Conservation (phyloP, 1,140 invertebrate species). For the Agrilus planipennis region DNA sequence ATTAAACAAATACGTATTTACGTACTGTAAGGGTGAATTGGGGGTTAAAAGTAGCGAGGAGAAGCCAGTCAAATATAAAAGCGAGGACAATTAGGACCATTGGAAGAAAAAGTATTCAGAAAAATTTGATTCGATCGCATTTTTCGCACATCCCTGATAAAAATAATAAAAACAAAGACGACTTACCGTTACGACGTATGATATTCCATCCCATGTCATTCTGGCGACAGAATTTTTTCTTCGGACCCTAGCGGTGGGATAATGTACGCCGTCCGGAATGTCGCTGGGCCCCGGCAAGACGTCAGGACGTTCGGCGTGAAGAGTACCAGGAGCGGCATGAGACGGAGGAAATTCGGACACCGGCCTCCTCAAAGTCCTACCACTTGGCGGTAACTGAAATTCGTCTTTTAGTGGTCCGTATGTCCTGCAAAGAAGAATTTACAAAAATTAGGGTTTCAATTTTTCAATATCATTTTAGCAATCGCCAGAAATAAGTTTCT, state of each 20-base stretch:
- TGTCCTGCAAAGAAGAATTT: slow-evolving; percentile 18
- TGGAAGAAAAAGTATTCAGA: too few relatives aligned
- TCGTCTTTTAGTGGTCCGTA: slow-evolving; percentile 32
- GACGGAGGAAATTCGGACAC: slow-evolving; percentile 15
- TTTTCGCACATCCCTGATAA: too few relatives aligned
- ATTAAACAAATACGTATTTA: too few relatives aligned
- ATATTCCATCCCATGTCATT: slow-evolving; percentile 44
- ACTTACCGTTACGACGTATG: slow-evolving; percentile 56
- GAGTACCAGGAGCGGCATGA: slow-evolving; percentile 13
- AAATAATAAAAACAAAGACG: not conserved
- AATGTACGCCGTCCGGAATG: slow-evolving; percentile 35
- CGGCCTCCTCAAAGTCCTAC: slow-evolving; percentile 11
- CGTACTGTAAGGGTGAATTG: too few relatives aligned
- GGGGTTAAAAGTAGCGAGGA: too few relatives aligned
- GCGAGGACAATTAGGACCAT: too few relatives aligned
- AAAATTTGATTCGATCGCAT: too few relatives aligned
- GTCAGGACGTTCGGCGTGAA: slow-evolving; percentile 25
- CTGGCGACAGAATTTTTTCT: slow-evolving; percentile 45
- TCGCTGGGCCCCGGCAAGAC: slow-evolving; percentile 27
- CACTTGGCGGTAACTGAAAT: slow-evolving; percentile 14
- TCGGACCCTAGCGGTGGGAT: slow-evolving; percentile 38
- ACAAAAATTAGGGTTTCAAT: not conserved
- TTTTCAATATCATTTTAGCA: not conserved
- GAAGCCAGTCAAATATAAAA: too few relatives aligned
- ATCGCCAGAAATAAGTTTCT: too few relatives aligned